Conservation (phyloP, 2,797 vertebrate genomes). For the Lutjanus campechanus region DNA sequence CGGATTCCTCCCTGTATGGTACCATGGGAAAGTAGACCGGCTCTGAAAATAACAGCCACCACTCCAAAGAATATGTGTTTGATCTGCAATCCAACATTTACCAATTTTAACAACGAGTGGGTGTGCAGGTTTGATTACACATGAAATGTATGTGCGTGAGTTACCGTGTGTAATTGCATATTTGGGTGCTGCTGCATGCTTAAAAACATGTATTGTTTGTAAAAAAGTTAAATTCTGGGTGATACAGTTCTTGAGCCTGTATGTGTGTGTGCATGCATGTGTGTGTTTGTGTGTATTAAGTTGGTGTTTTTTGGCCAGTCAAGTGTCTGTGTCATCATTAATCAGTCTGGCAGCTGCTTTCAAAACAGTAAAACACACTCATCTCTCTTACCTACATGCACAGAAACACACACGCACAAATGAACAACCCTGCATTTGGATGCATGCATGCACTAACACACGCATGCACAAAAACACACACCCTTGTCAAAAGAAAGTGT, state of each 20-base stretch:
- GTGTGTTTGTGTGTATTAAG: constrained; percentile 9
- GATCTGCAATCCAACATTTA: constrained; percentile 50
- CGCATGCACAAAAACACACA: constrained; percentile 3
- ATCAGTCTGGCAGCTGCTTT: constrained; percentile 46
- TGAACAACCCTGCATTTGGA: constrained; percentile 13
- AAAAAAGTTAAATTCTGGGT: not conserved
- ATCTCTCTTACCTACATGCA: constrained; percentile 3
- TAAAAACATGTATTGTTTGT: not conserved
- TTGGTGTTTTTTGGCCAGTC: constrained; percentile 8
- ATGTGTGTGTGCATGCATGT: not conserved
- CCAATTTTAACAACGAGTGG: constrained; percentile 17
- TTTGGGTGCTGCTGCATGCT: no score
- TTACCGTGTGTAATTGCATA: not conserved
- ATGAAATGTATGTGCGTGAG: not conserved
- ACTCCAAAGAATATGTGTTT: constrained; percentile 43
- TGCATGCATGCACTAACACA: not conserved
- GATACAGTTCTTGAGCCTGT: not conserved
- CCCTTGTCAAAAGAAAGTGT: constrained; percentile 5
- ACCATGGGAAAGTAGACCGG: constrained; percentile 69
- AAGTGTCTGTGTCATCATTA: constrained; percentile 10
- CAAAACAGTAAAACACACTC: constrained; percentile 42
- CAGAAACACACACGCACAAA: constrained; percentile 20
- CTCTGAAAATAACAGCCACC: constrained; percentile 48
- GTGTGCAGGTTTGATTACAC: constrained; percentile 32
- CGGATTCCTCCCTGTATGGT: constrained; percentile 55